Evolutionary conservation across 1,140 invertebrate genomes (phyloP), one percentile per base, ranked within the genome.

Genomic region (Drosophila nigrodunni): DNA sequence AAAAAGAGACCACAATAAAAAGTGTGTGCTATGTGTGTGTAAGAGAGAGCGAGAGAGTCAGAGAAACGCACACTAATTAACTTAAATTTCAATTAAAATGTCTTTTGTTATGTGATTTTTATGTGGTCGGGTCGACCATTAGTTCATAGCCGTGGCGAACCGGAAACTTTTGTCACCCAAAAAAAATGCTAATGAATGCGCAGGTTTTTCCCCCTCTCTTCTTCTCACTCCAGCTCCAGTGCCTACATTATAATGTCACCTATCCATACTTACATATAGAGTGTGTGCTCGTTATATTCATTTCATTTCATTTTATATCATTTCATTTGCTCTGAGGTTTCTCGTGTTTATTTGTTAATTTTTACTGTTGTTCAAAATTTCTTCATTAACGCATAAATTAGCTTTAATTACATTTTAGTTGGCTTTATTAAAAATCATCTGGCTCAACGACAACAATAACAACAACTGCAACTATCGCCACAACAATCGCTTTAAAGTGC

Each of bases 351-450:
- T 83, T 89, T 89, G 85, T 88, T 83, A 77, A 54, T 37, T 54
- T 13, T 54, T 37, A 9, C 30, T 54, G 35, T 59, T 68, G n/a
- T 43, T 70, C 46, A 81, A 90, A 89, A 90, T 89, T 76, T 89
- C 85, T 89, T 89, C 86, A 89, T 89, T 89, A 90, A 78, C 81
- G 64, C 85, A 89, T 89, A 89, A 89, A 89, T 89, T 89, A 89
- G 69, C 67, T 85, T 88, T 90, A 89, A 89, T 89, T 89, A 85
- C 78, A 79, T 89, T 89, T 89, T 89, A 90, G 86, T 90, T 89
- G 86, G 71, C 68, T 85, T 88, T 88, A 89, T 88, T 83, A 67
- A 77, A 72, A 76, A 58, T 78, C 67, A 76, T 76, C 58, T 74
- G 57, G 68, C 73, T 57, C 77, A 80, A 77, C 35, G 46, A 18